Conservation (phyloP, 2,113 vertebrate species). For the Catharus minimus region DNA sequence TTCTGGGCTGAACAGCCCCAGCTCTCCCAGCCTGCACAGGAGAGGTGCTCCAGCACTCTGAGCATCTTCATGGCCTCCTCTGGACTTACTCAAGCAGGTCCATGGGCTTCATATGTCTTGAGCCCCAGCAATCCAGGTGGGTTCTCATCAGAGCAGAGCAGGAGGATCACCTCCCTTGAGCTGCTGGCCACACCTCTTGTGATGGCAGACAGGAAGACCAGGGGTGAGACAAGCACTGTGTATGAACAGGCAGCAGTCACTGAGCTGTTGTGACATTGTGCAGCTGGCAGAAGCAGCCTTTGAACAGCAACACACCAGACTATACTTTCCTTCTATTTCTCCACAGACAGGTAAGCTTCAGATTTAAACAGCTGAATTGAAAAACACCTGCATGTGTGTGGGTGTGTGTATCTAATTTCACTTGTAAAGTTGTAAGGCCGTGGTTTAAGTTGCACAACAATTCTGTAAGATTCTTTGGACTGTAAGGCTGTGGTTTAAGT, state of each 20-base stretch:
- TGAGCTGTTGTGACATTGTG: not conserved
- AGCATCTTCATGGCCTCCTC: not conserved
- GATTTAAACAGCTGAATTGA: not conserved
- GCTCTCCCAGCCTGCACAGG: not conserved
- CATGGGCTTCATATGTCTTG: fast-evolving
- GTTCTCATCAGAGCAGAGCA: not conserved
- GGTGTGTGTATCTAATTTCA: not conserved
- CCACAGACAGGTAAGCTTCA: not conserved
- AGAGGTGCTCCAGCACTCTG: not conserved
- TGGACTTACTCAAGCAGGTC: not conserved
- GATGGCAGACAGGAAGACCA: not conserved
- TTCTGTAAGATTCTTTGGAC: not conserved
- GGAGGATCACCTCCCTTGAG: not conserved
- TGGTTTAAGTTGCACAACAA: not conserved
- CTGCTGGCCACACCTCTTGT: not conserved
- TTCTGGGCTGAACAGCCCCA: not conserved
- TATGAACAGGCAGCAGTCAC: not conserved
- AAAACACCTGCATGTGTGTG: not conserved
- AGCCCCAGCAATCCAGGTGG: not conserved
- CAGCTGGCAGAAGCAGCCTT: not conserved
- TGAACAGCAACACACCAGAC: not conserved
- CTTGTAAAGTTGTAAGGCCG: not conserved
- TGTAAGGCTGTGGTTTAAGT: not conserved
- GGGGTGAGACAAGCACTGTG: fast-evolving
- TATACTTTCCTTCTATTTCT: not conserved